Evolutionary conservation across 2,888 invertebrate genomes (phyloP), one percentile per base, ranked within the genome.

Genomic region (Tanypteryx hageni): DNA sequence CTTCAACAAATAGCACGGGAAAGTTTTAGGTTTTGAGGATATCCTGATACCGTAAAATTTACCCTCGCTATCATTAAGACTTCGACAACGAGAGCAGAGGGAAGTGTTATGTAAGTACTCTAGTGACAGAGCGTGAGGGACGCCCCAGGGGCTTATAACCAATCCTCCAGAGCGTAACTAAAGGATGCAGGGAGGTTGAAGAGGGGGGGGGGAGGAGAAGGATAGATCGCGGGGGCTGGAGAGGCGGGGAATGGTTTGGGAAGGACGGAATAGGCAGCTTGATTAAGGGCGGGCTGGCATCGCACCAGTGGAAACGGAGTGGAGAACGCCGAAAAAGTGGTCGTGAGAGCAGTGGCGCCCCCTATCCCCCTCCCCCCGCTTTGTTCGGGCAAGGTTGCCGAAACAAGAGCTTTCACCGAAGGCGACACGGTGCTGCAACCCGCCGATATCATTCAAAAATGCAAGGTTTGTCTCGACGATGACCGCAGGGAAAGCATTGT

Each of bases 371-470:
- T 5, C 5, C 44, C 44, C 44, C 44, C 44, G 44, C 44, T 44
- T 44, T 83, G 44, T 44, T n/a, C 83, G 27, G 83, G 83, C 83
- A 83, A 83, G 83, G 83, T 56, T 83, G 83, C 83, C 83, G 83
- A 83, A 83, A 83, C 57, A 83, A 83, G 83, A 83, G 83, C 83
- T 83, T 83, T 83, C 83, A 83, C 83, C 31, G 83, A 83, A 83
- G 83, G 83, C 83, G 57, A 83, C 57, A 57, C 83, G 83, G 83
- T 83, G 44, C 57, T 83, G 83, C 56, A 83, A 44, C 44, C 83
- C 83, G n/a, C 83, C n/a, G 4, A 83, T 16, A 83, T 83, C 83
- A 57, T n/a, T 56, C 83, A 83, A 44, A 27, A 83, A 83, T 83
- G 44, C 31, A 31, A n/a, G 83, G 44, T 44, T 44, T 13, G 44